Evolutionary conservation across 2,113 vertebrate species (phyloP).

Genomic region (Desmodus rotundus): DNA sequence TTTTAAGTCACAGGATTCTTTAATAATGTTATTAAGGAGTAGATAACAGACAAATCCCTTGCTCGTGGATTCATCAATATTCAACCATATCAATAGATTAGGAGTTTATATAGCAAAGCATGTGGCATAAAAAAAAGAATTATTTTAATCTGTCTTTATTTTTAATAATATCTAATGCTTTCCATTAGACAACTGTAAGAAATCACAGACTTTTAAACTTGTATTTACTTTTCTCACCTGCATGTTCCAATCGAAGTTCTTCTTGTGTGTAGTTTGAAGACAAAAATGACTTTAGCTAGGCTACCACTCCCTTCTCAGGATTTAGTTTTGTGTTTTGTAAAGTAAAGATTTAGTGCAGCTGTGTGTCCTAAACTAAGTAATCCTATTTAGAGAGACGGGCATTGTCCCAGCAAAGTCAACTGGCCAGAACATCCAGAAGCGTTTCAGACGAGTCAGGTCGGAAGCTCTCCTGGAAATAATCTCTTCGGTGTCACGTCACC

Average conservation of each 20-base stretch:
- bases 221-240: not conserved
- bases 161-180: not conserved
- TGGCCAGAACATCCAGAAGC: not conserved
- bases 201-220: not conserved
- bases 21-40: not conserved
- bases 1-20: not conserved
- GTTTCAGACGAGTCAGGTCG: not conserved
- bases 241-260: not conserved
- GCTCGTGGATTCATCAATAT: not conserved
- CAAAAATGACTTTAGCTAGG: not conserved
- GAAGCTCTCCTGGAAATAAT: not conserved
- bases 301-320: not conserved
- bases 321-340: not conserved
- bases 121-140: not conserved
- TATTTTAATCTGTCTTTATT: slow-evolving; percentile 3
- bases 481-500: not conserved
- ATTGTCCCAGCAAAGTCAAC: not conserved
- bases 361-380: not conserved
- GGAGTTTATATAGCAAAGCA: not conserved
- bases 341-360: not conserved
- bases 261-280: not conserved
- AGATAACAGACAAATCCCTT: not conserved
- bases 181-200: slow-evolving; percentile 1
- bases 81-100: not conserved
- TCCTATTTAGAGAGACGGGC: not conserved